Conservation (phyloP, 2,888 invertebrate genomes). For the Elysia crispata region DNA sequence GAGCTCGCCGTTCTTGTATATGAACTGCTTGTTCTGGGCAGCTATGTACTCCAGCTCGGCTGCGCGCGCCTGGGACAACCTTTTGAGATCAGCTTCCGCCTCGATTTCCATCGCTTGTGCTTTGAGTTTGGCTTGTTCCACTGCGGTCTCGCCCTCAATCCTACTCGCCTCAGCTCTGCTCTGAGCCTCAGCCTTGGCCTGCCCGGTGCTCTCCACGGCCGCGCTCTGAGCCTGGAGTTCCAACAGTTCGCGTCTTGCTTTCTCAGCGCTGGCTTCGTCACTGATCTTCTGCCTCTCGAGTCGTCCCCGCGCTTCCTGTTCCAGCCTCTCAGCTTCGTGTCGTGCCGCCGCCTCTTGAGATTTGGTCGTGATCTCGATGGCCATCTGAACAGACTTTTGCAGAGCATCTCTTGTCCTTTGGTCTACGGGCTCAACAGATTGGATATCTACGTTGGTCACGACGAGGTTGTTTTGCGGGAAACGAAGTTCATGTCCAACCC, state of each 20-base stretch:
- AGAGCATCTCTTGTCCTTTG: conserved; percentile 79
- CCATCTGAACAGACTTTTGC: conserved; percentile 79
- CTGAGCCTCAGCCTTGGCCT: conserved; percentile 79
- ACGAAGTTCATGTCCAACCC: conserved; percentile 75
- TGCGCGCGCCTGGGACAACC: conserved; percentile 77
- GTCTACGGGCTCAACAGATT: conserved; percentile 80
- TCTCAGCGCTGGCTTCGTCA: conserved; percentile 79
- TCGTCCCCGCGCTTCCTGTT: conserved; percentile 79
- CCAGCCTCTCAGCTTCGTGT: conserved; percentile 79
- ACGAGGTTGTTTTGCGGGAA: conserved; percentile 78
- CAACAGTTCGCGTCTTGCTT: conserved; percentile 75
- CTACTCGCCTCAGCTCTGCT: conserved; percentile 78
- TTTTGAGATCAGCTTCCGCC: conserved; percentile 78
- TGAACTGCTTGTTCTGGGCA: conserved; percentile 77
- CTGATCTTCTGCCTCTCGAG: conserved; percentile 79
- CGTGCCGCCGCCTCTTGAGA: conserved; percentile 80
- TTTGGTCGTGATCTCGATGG: conserved; percentile 80
- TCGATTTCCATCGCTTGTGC: conserved; percentile 78
- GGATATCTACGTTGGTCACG: conserved; percentile 79
- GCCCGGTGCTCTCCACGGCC: conserved; percentile 79
- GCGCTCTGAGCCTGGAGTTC: conserved; percentile 78
- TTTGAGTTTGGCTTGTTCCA: conserved; percentile 79
- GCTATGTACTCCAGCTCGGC: conserved; percentile 77
- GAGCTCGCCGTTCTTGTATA: conserved; percentile 74
- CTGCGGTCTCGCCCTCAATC: conserved; percentile 79